Evolutionary conservation across 2,797 vertebrate genomes (phyloP), one percentile per base, ranked within the genome.

Genomic region (Galaxias olidus): DNA sequence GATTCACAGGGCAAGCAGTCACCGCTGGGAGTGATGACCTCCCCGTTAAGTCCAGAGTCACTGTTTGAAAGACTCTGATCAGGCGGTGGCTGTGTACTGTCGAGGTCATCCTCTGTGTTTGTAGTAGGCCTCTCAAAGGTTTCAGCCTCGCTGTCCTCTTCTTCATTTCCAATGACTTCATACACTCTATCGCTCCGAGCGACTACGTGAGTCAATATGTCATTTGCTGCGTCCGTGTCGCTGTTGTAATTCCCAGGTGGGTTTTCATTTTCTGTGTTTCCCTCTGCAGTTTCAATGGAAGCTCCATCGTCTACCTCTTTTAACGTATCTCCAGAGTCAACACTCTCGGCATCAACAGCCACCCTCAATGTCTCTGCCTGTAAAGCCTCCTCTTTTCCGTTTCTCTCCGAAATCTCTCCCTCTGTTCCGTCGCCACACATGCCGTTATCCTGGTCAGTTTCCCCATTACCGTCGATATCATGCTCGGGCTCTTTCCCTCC

Each of bases 201-300:
- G 30, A 30, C 30, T 30, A 6, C 2, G 30, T 30, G 30, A 30
- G 30, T 30, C 30, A 3, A 6, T 6, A 30, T 73, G 40, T 85
- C 84, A 50, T 79, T 76, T 46, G 86, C 78, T 55, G 65, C 75
- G 63, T 78, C 69, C 49, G 47, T 40, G 43, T 74, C 73, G 61
- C 65, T 61, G 65, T 55, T 55, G 45, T 71, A 69, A 68, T 50
- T 69, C 61, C 80, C 77, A 63, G 75, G 44, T 71, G 60, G 72
- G 55, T 76, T 79, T 13, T 20, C 42, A 65, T 77, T 79, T 64
- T 86, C 86, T 69, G 78, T 80, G 74, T 82, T 82, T 79, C 87
- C 86, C 60, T 85, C 75, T 50, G 88, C 85, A 77, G 30, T 30
- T 30, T 30, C 30, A 30, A 30, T 6, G 6, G 30, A 30, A 2